Base-by-base conservation (phyloP, 2,113 vertebrate genomes). In the Rattus norvegicus region DNA sequence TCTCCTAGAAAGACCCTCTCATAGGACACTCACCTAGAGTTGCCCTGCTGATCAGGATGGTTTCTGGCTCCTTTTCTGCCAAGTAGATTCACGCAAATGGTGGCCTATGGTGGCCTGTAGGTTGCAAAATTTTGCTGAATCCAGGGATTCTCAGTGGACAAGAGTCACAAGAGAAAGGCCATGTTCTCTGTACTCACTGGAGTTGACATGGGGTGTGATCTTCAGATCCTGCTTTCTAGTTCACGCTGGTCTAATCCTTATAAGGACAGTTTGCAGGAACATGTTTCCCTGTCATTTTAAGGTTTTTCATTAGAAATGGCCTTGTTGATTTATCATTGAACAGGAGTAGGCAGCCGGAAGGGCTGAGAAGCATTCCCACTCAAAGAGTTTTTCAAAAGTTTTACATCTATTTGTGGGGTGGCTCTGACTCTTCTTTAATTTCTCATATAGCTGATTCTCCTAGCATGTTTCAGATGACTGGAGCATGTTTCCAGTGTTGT, bases 141-240 rank as follows among this genome's bases (percentile, higher is more conserved):
- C 5, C 0, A 49, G 30, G 6, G 67, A 90, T 67, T 49, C 61
- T 67, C 12, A 30, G 28, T 30, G 28, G 65, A 33, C 65, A 73
- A 70, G 69, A 70, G 33, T 70, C 36, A 70, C 2, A 33, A 47
- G 54, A 84, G 47, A 5, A 30, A 72, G 39, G 69, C 28, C 2
- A 14, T 54, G 19, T 16, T 81, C 26, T 95, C 86, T 1, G 0
- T 2, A 1, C 30, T 93, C 72, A 8, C 26, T 56, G 30, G 24
- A 63, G 33, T 56, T 76, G 56, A 39, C 3, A 3, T 75, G 95
- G 96, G 90, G 92, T 95, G 52, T 92, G 94, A 95, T 97, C 97
- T 95, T 97, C 43, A 65, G 93, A 75, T 94, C 95, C 95, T 92
- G 84, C 91, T 96, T 92, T 83, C 97, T 83, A 96, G 92, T 91